These are phyloP conservation scores for Pseudotriccus pelzelni DNA, from an alignment of 2,797 vertebrate species.

Conservation along the genomic window DNA sequence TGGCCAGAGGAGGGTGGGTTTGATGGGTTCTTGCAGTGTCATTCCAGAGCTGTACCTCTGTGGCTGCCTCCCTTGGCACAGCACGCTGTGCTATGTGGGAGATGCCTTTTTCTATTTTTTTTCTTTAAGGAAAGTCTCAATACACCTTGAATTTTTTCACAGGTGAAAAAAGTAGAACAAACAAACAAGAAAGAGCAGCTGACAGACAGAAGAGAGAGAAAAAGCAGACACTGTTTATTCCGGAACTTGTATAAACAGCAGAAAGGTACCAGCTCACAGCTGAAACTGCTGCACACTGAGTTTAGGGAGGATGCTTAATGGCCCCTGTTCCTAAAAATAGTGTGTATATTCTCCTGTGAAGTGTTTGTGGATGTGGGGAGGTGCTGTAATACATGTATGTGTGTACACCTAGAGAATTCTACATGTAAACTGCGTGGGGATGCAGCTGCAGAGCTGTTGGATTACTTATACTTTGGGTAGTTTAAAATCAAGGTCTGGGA, in stretches of 20 bases:
- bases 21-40: neutral
- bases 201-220: constrained; percentile 25
- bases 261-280: constrained; percentile 10
- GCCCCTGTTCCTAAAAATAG: neutral
- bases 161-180: constrained; percentile 31
- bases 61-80: neutral
- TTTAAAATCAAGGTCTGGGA: neutral
- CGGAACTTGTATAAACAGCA: neutral
- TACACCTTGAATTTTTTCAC: constrained; percentile 2
- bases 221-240: neutral
- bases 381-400: neutral
- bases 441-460: neutral
- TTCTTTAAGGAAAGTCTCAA: neutral
- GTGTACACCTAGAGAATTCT: neutral
- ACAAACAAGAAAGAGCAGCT: neutral
- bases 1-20: neutral
- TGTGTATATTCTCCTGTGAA: neutral
- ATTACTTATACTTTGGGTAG: neutral
- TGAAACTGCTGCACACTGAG: neutral
- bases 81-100: neutral
- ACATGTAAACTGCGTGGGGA: neutral
- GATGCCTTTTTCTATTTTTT: neutral
- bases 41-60: neutral
- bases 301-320: neutral
- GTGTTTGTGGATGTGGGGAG: neutral